Conservation (phyloP, 2,797 vertebrate genomes). For the Hephaestus fuliginosus region DNA sequence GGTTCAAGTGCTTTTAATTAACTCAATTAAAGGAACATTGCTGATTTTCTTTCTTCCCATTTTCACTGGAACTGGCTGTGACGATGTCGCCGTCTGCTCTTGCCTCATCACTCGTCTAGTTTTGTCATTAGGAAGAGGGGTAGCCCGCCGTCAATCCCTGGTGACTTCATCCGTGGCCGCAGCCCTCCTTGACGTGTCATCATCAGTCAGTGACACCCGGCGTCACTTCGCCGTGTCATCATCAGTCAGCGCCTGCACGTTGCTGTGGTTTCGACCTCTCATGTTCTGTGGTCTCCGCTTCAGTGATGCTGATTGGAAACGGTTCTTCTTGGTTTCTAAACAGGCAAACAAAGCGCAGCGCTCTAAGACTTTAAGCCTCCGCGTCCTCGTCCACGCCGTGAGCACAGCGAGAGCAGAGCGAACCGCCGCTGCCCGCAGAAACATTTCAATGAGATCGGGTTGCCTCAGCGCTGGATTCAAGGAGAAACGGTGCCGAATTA, state of each 20-base stretch:
- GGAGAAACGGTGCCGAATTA: slow-evolving; percentile 49
- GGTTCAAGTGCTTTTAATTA: slow-evolving; percentile 30
- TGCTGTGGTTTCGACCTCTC: slow-evolving; percentile 56
- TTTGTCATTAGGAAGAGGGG: not conserved
- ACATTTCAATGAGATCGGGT: slow-evolving; percentile 62
- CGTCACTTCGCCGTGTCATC: slow-evolving; percentile 42
- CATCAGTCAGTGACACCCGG: slow-evolving; percentile 48
- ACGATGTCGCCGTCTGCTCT: slow-evolving; percentile 28
- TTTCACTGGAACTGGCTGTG: not conserved
- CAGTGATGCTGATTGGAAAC: slow-evolving; percentile 60
- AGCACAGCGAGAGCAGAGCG: slow-evolving; percentile 27
- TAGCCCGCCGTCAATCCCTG: slow-evolving; percentile 6
- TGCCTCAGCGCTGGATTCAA: slow-evolving; percentile 41
- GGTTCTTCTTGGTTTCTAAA: slow-evolving; percentile 53
- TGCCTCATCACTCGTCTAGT: not conserved
- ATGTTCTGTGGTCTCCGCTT: slow-evolving; percentile 59
- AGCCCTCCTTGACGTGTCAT: slow-evolving; percentile 40
- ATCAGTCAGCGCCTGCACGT: slow-evolving; percentile 51
- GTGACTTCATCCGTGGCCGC: slow-evolving; percentile 38
- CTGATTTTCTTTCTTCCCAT: not conserved
- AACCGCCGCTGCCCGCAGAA: slow-evolving; percentile 54
- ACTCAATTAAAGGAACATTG: not conserved
- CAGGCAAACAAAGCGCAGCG: slow-evolving; percentile 57
- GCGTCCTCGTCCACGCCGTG: slow-evolving; percentile 34
- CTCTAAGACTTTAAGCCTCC: slow-evolving; percentile 25